Conservation (phyloP, 1,140 invertebrate genomes). For the Pararge aegeria region DNA sequence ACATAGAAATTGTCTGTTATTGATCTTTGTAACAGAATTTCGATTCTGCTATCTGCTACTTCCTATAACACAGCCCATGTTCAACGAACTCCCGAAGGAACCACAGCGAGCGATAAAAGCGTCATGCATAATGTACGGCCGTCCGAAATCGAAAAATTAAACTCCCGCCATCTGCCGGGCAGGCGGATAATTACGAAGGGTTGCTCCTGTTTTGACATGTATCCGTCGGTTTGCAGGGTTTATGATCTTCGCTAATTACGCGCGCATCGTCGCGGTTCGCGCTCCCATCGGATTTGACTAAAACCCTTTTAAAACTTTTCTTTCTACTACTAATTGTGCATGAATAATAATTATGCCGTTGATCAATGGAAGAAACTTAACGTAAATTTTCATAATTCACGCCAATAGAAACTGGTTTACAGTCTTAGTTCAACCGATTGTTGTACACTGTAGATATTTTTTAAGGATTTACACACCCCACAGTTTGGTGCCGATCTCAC, state of each 20-base stretch:
- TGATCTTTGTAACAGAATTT: too few relatives aligned
- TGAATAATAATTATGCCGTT: conserved; percentile 31
- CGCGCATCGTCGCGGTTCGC: conserved; percentile 41
- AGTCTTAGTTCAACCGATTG: too few relatives aligned
- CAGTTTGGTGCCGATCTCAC: too few relatives aligned
- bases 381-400: too few relatives aligned
- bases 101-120: conserved; percentile 74
- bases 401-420: too few relatives aligned
- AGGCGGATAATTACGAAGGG: conserved; percentile 63
- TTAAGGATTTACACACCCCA: too few relatives aligned
- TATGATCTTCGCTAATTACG: conserved; percentile 59
- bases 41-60: conserved; percentile 19
- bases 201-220: conserved; percentile 62
- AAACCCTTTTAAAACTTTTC: conserved; percentile 40
- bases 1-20: too few relatives aligned
- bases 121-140: conserved; percentile 70
- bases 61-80: conserved; percentile 29
- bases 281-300: conserved; percentile 34
- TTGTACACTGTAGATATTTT: too few relatives aligned
- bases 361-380: background rate
- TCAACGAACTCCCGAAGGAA: conserved; percentile 61
- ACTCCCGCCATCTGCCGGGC: conserved; percentile 67
- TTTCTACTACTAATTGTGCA: conserved; percentile 38
- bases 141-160: conserved; percentile 78
- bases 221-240: conserved; percentile 50